Conservation (phyloP, 1,140 invertebrate species). For the Heterodera carotae region DNA sequence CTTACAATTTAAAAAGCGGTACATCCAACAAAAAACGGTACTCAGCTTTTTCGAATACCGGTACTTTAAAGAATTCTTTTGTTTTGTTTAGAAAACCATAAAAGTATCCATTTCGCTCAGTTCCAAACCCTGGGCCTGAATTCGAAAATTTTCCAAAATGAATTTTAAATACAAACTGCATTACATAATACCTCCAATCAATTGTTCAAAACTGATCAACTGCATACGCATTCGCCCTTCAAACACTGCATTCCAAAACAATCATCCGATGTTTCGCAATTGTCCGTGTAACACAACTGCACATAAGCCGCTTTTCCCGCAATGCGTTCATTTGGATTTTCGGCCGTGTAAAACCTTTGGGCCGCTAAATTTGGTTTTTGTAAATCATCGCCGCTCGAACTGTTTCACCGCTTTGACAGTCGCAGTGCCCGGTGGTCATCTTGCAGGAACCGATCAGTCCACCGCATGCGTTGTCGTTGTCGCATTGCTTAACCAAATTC, state of each 20-base stretch:
- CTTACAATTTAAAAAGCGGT: no score
- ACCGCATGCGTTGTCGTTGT: not conserved
- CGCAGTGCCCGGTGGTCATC: not conserved
- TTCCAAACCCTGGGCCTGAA: no score
- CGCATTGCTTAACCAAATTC: not conserved
- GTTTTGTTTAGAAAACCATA: no score
- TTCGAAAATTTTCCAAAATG: no score
- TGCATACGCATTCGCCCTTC: conserved; percentile 5
- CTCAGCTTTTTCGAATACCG: no score
- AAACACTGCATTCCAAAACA: not conserved
- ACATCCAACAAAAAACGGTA: no score
- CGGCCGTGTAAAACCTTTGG: not conserved
- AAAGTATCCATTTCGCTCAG: no score
- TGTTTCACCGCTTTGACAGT: not conserved
- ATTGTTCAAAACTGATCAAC: not conserved
- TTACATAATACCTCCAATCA: no score
- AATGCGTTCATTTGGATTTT: not conserved
- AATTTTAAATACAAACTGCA: no score
- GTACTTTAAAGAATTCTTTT: no score
- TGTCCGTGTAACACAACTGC: not conserved
- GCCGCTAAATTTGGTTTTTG: conserved; percentile 1
- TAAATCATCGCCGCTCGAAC: no score
- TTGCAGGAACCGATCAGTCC: conserved; percentile 8
- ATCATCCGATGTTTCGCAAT: not conserved
- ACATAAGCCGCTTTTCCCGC: not conserved